A percentile compares a stretch with the other conserved stretches of the same genome.
Conservation (phyloP, 2,888 invertebrate genomes). For the Tinea trinotella region DNA sequence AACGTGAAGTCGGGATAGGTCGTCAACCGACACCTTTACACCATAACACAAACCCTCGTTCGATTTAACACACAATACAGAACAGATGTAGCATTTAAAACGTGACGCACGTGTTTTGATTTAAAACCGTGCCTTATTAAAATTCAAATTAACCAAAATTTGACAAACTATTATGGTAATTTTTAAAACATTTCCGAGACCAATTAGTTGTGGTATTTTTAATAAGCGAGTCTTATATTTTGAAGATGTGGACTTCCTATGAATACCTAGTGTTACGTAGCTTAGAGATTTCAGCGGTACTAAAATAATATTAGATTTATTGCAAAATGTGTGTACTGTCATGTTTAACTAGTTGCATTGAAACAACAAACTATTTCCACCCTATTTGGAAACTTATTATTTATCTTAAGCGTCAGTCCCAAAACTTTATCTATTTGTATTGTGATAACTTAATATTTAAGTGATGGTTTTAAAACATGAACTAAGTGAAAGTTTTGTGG, state of each 20-base stretch:
- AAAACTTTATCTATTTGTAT: too few species aligned
- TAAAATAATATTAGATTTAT: too few species aligned
- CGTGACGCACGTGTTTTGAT: not conserved
- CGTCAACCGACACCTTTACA: constrained; percentile 2
- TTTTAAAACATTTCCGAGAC: not conserved
- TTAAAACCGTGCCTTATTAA: constrained; percentile 11
- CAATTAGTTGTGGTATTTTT: not conserved
- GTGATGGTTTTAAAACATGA: not conserved
- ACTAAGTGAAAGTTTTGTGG: not conserved
- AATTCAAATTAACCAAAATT: not conserved
- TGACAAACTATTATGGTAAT: not conserved
- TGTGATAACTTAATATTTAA: not conserved
- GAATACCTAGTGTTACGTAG: too few species aligned
- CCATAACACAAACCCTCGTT: constrained; percentile 10
- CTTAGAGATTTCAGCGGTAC: too few species aligned
- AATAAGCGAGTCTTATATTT: too few species aligned
- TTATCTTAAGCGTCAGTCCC: too few species aligned
- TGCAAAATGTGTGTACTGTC: too few species aligned
- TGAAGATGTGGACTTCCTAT: too few species aligned
- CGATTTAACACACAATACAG: not conserved
- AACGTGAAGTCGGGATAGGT: not conserved
- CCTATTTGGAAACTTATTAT: too few species aligned
- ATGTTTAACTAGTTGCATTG: too few species aligned
- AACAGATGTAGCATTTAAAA: not conserved
- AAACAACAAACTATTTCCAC: too few species aligned